Evolutionary conservation across 2,888 invertebrate species (phyloP).

Genomic region (Achlya flavicornis): DNA sequence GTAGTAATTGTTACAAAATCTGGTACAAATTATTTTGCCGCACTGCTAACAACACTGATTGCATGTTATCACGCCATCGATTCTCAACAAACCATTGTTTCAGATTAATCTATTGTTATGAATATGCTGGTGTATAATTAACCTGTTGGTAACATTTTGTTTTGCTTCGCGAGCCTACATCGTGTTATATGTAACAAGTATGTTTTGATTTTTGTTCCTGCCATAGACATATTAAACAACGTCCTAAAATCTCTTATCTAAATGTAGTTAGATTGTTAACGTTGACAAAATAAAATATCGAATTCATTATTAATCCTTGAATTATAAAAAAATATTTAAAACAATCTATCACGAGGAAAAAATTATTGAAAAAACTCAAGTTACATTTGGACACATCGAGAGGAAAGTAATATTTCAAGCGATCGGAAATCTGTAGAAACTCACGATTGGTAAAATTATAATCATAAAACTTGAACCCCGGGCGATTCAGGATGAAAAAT

Average conservation of each 20-base stretch:
- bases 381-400: not conserved
- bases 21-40: conserved; percentile 28
- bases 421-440: conserved; percentile 5
- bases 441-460: conserved; percentile 2
- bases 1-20: conserved; percentile 3
- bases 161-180: not conserved
- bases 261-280: no score
- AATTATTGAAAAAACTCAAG: not conserved
- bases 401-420: conserved; percentile 6
- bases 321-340: no score
- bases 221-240: no score
- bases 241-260: no score
- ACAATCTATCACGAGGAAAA: no score
- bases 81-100: conserved; percentile 13
- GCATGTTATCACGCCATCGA: conserved; percentile 29
- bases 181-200: no score
- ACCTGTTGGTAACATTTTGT: not conserved
- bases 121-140: not conserved
- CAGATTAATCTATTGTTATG: not conserved
- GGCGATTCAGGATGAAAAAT: conserved; percentile 16
- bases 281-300: no score
- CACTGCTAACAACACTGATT: conserved; percentile 38
- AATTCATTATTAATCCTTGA: no score
- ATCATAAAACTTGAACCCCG: conserved; percentile 6
- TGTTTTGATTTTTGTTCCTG: no score